Percentiles rank a stretch among this genome's conserved stretches.
Conservation (phyloP, 2,888 invertebrate species). For the Himalopsyche kuldschensis region DNA sequence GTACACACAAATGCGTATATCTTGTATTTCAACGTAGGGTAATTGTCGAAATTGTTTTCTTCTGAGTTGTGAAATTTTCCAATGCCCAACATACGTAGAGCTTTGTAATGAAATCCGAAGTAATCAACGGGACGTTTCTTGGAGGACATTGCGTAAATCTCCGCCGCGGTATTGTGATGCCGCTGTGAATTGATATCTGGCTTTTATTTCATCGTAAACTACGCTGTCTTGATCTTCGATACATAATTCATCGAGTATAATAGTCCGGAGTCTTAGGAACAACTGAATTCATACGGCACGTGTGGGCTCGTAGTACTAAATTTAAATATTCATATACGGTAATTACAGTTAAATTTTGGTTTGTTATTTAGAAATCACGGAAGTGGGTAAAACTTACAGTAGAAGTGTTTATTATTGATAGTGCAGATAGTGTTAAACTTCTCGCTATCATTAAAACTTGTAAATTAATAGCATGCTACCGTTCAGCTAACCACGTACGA, state of each 20-base stretch:
- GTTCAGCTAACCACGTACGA: no score
- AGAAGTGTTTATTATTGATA: background rate
- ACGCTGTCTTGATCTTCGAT: background rate
- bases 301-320: background rate
- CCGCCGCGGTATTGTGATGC: background rate
- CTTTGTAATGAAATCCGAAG: slow-evolving; percentile 32
- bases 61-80: slow-evolving; percentile 35
- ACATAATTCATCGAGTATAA: background rate
- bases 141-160: background rate
- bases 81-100: slow-evolving; percentile 29
- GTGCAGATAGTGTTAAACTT: background rate
- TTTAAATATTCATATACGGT: background rate
- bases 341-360: background rate
- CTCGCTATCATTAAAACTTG: background rate
- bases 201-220: background rate
- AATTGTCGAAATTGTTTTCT: slow-evolving; percentile 34
- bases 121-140: background rate
- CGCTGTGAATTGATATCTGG: background rate
- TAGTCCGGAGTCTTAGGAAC: background rate
- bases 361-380: background rate
- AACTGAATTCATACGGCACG: background rate
- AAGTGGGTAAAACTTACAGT: background rate
- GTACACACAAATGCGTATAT: slow-evolving; percentile 24
- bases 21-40: slow-evolving; percentile 23
- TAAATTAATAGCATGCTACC: no score